Conservation (phyloP, 2,797 vertebrate species). For the Cossypha caffra region DNA sequence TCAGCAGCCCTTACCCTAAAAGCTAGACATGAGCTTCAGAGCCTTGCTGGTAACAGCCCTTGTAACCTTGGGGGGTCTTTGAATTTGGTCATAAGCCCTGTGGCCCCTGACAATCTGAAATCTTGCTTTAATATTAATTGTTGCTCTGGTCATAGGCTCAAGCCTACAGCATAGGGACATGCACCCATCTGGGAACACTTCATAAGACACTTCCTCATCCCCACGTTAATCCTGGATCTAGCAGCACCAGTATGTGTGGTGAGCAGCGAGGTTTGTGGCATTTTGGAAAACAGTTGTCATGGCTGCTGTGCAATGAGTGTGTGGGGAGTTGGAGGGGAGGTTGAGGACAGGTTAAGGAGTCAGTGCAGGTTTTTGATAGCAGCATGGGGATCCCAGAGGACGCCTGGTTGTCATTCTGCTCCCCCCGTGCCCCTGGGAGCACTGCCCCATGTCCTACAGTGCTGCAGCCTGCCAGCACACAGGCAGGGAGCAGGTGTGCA, state of each 20-base stretch:
- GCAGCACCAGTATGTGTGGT: rapidly evolving
- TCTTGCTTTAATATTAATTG: background rate
- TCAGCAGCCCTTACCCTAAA: background rate
- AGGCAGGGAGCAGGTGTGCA: background rate
- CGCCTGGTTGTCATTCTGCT: background rate
- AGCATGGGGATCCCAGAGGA: background rate
- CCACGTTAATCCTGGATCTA: background rate
- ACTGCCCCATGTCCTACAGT: rapidly evolving
- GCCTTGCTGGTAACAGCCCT: background rate
- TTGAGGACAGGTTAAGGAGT: background rate
- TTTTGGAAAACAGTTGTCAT: background rate
- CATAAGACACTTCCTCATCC: background rate
- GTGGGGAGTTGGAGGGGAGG: background rate
- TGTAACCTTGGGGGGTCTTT: background rate
- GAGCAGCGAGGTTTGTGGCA: background rate
- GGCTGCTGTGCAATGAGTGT: background rate
- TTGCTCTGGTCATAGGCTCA: background rate
- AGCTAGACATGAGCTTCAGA: background rate
- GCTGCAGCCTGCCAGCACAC: background rate
- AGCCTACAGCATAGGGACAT: background rate
- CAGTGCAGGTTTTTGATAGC: background rate
- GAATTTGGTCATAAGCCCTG: background rate
- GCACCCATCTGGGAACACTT: background rate
- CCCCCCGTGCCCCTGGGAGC: background rate
- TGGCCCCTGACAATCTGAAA: background rate